A percentile compares a stretch with the other conserved stretches of the same genome.
These are phyloP conservation scores for Cephus sareptanus DNA, from an alignment of 2,888 invertebrate genomes.

Conservation along the genomic window DNA sequence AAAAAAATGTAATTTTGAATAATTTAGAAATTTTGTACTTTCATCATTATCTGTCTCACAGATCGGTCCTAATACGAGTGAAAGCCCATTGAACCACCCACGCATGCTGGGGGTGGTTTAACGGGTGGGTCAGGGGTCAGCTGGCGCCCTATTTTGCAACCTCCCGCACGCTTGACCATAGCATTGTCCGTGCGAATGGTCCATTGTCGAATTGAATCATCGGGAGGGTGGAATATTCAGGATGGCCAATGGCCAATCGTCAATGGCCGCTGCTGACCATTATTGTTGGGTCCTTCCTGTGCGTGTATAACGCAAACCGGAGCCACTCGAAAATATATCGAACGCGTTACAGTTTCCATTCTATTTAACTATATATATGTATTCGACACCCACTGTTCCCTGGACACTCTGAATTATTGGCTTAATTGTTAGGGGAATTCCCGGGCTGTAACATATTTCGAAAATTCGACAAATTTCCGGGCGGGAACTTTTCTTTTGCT, in stretches of 20 bases:
- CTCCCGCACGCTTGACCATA: constrained; percentile 56
- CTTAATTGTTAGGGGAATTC: constrained; percentile 52
- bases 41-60: not conserved
- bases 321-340: constrained; percentile 27
- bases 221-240: constrained; percentile 54
- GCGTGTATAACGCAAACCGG: constrained; percentile 23
- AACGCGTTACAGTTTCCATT: constrained; percentile 11
- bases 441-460: constrained; percentile 13
- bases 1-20: no score
- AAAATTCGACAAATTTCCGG: constrained; percentile 52
- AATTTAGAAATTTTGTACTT: no score
- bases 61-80: not conserved
- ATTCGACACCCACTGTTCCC: constrained; percentile 21
- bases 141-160: constrained; percentile 47
- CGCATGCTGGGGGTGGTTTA: constrained; percentile 22
- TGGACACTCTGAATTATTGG: constrained; percentile 56
- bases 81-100: constrained; percentile 38
- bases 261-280: constrained; percentile 56
- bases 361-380: no score
- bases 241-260: constrained; percentile 58
- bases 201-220: constrained; percentile 65
- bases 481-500: constrained; percentile 34
- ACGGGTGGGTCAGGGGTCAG: constrained; percentile 28
- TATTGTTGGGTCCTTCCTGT: constrained; percentile 41
- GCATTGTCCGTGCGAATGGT: constrained; percentile 57